A percentile compares a stretch with the other conserved stretches of the same genome.
Conservation (phyloP, 1,140 invertebrate genomes). For the Hylaeus anthracinus region DNA sequence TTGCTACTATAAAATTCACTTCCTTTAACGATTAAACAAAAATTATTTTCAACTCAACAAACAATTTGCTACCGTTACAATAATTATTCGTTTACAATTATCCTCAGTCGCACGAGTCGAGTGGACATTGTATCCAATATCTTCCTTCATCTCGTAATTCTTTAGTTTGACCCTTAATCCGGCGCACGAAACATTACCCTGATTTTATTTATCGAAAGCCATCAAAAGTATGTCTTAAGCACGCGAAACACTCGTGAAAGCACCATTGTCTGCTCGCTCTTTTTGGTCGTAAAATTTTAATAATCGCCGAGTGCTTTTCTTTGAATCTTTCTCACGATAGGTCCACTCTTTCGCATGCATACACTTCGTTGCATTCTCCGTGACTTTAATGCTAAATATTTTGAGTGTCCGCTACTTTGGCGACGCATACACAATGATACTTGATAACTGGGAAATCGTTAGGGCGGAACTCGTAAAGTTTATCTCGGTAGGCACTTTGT, state of each 20-base stretch:
- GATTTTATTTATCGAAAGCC: not conserved
- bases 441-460: not conserved
- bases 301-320: slow-evolving; percentile 7
- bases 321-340: slow-evolving; percentile 16
- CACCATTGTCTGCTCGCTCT: slow-evolving; percentile 6
- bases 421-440: not conserved
- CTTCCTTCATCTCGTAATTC: not conserved
- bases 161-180: not conserved
- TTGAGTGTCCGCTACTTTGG: not conserved
- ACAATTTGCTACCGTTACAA: too few species aligned
- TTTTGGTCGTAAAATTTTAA: slow-evolving; percentile 18
- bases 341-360: not conserved
- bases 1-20: too few species aligned
- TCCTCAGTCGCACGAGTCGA: too few species aligned
- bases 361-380: not conserved
- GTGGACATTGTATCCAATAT: too few species aligned
- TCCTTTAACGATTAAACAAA: too few species aligned
- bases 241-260: slow-evolving; percentile 5
- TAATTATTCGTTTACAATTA: too few species aligned
- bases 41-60: too few species aligned
- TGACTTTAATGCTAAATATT: not conserved
- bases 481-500: too few species aligned
- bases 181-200: not conserved
- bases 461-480: not conserved
- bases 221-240: not conserved